phyloP scores from a whole-genome alignment of 2,888 invertebrate genomes.

The Rotaria macrura region DNA sequence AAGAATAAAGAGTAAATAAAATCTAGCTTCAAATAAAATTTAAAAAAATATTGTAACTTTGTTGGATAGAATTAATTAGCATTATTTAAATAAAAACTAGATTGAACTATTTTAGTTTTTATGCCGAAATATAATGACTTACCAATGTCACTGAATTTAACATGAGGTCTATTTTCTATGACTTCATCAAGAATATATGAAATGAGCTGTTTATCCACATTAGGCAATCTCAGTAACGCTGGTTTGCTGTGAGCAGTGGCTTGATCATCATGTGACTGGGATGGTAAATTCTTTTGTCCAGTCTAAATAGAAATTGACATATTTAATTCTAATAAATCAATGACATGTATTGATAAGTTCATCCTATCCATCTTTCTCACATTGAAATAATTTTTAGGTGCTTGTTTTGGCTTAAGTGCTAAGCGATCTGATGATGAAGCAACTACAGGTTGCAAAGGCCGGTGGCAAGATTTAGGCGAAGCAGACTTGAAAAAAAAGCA shows the following conservation, averaged over 20 bases:
- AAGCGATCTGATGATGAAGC: background rate
- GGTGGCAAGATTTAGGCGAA: background rate
- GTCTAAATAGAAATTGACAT: background rate
- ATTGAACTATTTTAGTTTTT: background rate
- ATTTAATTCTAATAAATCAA: background rate
- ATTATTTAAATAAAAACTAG: background rate
- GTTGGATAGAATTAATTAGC: background rate
- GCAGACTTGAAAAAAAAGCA: background rate
- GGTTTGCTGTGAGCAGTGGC: background rate
- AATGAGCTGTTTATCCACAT: constrained; percentile 78
- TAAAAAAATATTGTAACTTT: too few species aligned
- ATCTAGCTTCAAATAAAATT: too few species aligned
- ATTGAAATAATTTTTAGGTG: background rate
- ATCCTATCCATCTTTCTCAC: background rate
- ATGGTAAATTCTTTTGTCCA: background rate
- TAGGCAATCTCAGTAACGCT: constrained; percentile 34
- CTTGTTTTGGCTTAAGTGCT: background rate
- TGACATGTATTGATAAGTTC: background rate
- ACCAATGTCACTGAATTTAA: constrained; percentile 83
- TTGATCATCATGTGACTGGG: background rate
- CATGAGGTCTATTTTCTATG: constrained; percentile 68
- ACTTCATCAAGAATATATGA: constrained; percentile 86
- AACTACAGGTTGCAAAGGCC: background rate
- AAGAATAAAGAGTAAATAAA: too few species aligned
- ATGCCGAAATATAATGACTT: constrained; percentile 20